Conservation (phyloP, 1,140 invertebrate species). For the Augochlora pura region DNA sequence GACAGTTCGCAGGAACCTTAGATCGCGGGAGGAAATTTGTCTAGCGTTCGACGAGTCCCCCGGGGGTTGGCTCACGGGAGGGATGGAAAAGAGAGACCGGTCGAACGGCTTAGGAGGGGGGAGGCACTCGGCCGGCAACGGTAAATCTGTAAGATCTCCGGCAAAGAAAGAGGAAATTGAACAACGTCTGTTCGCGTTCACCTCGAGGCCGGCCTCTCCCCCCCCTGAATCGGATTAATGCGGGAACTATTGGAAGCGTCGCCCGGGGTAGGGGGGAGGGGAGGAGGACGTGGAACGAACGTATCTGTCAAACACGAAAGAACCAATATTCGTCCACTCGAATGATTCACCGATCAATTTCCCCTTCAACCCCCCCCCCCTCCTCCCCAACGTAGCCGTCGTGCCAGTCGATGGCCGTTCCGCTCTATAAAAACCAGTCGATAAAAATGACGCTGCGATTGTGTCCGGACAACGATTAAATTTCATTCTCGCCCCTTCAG, state of each 20-base stretch:
- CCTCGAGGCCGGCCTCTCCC: background rate
- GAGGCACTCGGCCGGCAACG: too few species aligned
- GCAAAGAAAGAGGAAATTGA: background rate
- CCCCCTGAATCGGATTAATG: conserved; percentile 12
- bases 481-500: conserved; percentile 46
- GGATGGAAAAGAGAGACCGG: too few species aligned
- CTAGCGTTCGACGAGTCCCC: too few species aligned
- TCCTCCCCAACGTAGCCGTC: too few species aligned
- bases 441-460: conserved; percentile 53
- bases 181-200: background rate
- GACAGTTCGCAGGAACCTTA: too few species aligned
- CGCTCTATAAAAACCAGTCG: conserved; percentile 36
- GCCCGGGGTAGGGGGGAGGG: too few species aligned
- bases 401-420: conserved; percentile 9
- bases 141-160: too few species aligned
- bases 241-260: background rate
- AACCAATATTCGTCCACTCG: conserved; percentile 19
- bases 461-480: conserved; percentile 52
- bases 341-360: conserved; percentile 35
- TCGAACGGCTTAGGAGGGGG: too few species aligned
- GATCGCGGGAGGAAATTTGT: too few species aligned
- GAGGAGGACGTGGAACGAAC: background rate
- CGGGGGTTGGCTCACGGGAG: too few species aligned
- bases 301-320: background rate
- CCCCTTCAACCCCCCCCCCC: background rate